Base-by-base conservation (phyloP, 2,888 invertebrate genomes). In the Lacanobia oleracea region DNA sequence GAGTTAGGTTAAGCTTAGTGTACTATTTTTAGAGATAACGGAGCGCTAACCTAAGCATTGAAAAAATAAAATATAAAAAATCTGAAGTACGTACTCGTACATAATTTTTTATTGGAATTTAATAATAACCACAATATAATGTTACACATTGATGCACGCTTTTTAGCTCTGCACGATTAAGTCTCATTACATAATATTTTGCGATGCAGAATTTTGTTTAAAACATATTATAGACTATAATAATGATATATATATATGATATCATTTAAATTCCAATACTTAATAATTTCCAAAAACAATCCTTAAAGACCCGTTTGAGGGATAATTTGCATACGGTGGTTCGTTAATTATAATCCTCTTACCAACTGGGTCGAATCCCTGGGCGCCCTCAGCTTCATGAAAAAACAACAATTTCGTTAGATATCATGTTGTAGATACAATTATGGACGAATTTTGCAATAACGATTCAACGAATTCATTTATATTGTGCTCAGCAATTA, bases 331-430 rank as follows among this genome's bases (percentile, higher is more conserved):
- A 78, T 62, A 66, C 33, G 48, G 27, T 53, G 16, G 62, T 27
- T 53, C 12, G 48, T 62, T 65, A 40, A 48, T 27, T 61, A 27
- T 74, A 79, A 77, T 77, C 74, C 67, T 67, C 33, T 50, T 63
- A 76, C 40, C n/a, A 14, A 53, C 16, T 27, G n/a, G 2, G 14
- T 61, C 48, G 14, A 48, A 50, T 43, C 45, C 61, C 33, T 21
- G 21, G 45, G 18, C 6, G 18, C 33, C 18, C 4, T 27, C 40
- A 48, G n/a, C 21, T 72, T 65, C 40, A 21, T 14, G 12, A 71
- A 43, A 40, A 37, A 71, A 2, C 10, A 59, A 76, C 50, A 21
- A 45, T 45, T 67, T 37, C 33, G 1, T 53, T 53, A 12, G 8
- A 8, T 72, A 18, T 27, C n/a, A 16, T 43, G 21, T 33, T 48